These are phyloP conservation scores for Allochrocebus solatus DNA, from an alignment of 2,797 vertebrate genomes.

Conservation along the genomic window DNA sequence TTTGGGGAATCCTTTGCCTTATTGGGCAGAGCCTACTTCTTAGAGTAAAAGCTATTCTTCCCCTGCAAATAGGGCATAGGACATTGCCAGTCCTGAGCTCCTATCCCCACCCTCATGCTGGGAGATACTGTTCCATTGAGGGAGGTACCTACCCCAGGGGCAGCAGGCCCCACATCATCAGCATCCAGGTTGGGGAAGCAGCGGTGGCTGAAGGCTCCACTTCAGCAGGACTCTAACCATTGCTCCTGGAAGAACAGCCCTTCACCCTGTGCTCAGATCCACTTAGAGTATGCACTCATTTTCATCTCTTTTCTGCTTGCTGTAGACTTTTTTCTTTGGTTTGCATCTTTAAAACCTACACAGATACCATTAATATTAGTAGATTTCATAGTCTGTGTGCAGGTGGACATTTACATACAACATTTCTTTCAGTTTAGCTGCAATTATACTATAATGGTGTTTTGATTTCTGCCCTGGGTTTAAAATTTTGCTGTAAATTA, in stretches of 20 bases:
- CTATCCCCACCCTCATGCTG: neutral
- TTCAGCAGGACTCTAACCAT: neutral
- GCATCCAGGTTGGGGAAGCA: too few species aligned
- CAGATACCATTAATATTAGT: neutral
- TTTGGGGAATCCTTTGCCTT: neutral
- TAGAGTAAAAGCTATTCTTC: neutral
- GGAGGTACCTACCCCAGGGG: accelerated
- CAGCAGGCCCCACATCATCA: neutral
- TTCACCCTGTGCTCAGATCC: neutral
- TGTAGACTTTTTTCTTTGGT: neutral
- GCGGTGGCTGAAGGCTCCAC: neutral
- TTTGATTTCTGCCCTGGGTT: neutral
- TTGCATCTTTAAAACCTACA: neutral
- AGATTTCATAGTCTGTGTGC: neutral
- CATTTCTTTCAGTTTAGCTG: neutral
- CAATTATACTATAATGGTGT: neutral
- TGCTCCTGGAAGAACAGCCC: neutral
- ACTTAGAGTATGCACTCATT: accelerated
- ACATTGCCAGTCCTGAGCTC: neutral
- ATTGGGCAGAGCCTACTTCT: neutral
- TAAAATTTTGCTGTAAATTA: neutral
- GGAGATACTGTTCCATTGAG: too few species aligned
- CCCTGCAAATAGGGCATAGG: neutral
- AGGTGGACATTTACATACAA: neutral
- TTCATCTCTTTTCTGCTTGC: neutral